Evolutionary conservation across 2,888 invertebrate genomes (phyloP).

Genomic region (Nomada ferruginata): DNA sequence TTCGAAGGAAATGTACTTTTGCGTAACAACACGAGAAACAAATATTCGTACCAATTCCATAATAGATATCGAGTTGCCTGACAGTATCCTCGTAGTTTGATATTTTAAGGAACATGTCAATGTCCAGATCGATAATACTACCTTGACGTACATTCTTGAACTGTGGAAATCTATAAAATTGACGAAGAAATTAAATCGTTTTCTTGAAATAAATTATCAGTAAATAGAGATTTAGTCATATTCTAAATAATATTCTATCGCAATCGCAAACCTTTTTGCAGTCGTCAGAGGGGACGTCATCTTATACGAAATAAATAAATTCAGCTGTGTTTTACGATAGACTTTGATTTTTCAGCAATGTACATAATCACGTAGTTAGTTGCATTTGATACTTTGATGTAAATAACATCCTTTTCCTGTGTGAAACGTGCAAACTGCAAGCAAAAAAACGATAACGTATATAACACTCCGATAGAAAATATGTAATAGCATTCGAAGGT

Average conservation of each 20-base stretch:
- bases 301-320: constrained; percentile 26
- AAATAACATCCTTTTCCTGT: background rate
- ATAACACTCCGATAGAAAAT: constrained; percentile 10
- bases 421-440: background rate
- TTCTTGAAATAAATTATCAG: background rate
- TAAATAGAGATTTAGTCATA: constrained; percentile 6
- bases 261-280: constrained; percentile 55
- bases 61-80: constrained; percentile 95
- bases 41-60: constrained; percentile 92
- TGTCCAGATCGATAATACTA: constrained; percentile 91
- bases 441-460: background rate
- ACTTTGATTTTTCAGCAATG: constrained; percentile 2
- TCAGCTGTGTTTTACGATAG: background rate
- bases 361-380: constrained; percentile 7
- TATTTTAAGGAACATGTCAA: constrained; percentile 92
- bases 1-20: too few species aligned
- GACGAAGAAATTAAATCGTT: background rate
- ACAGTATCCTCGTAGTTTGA: constrained; percentile 96
- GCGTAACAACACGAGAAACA: background rate
- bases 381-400: background rate
- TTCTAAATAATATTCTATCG: background rate
- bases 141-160: constrained; percentile 85
- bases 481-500: constrained; percentile 6
- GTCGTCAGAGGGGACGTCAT: constrained; percentile 52
- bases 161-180: constrained; percentile 35